Base-by-base conservation (phyloP, 1,140 invertebrate genomes). In the Cydia amplana region DNA sequence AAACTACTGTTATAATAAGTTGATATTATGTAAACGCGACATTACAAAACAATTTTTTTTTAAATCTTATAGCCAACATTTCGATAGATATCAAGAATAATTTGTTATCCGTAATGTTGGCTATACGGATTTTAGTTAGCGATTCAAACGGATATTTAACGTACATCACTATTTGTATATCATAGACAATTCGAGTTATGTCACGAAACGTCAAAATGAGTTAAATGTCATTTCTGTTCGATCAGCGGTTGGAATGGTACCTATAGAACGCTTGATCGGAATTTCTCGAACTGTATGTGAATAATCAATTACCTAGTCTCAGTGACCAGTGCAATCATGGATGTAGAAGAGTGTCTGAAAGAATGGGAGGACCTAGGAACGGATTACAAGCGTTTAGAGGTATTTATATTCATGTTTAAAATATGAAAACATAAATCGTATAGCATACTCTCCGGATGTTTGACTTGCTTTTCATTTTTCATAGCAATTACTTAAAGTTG, bases 291-390 rank as follows among this genome's bases (percentile, higher is more conserved):
- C 75, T 75, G 67, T 72, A 74, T 78, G 74, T 74, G 51, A 78
- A 74, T 72, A 49, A 74, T 70, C 75, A 72, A 67, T 75, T 79
- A 76, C 49, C 65, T 49, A 77, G 65, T 72, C 10, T 76, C 14
- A 73, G 64, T 40, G n/a, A 73, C 36, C 40, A 46, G 12, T 49
- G 28, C 51, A 60, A 88, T 84, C 63, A 94, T 94, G 94, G 93
- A 94, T 78, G 85, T 90, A 70, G 94, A 94, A 76, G 94, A 94
- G 64, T 96, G 95, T 88, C 74, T 96, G 12, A 95, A 97, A 87
- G 96, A 97, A 79, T 97, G 96, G 96, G 94, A 96, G 70, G 96
- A 97, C 82, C 91, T 97, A 77, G 89, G 94, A n/a, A 93, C 93
- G 49, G 97, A 97, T 85, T 97, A 95, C 83, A 96, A 96, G 89